These are phyloP conservation scores for Cynodonichthys magdalenae DNA, from an alignment of 2,797 vertebrate species.

Conservation along the genomic window DNA sequence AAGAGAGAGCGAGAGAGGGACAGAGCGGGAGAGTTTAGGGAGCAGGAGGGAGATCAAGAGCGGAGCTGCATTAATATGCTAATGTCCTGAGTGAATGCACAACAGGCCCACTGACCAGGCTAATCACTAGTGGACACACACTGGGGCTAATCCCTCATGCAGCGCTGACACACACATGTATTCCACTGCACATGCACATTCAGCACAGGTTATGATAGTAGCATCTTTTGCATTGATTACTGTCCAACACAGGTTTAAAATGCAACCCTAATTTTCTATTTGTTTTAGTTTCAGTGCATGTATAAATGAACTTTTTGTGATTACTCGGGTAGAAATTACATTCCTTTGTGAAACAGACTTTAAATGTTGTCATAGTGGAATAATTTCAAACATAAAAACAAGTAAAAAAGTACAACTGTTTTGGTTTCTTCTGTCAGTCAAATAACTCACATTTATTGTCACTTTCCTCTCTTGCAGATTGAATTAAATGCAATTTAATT, in stretches of 20 bases:
- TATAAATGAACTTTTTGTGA: too few relatives aligned
- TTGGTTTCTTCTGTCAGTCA: background rate
- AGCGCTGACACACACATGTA: constrained; percentile 32
- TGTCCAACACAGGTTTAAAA: constrained; percentile 18
- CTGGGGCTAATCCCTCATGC: constrained; percentile 77
- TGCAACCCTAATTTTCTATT: background rate
- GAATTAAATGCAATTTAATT: background rate
- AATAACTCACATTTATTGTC: background rate
- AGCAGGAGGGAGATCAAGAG: constrained; percentile 75
- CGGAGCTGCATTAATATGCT: constrained; percentile 84
- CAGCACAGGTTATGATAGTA: constrained; percentile 39
- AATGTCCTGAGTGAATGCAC: constrained; percentile 81
- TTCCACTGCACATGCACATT: constrained; percentile 28
- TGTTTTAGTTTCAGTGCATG: too few relatives aligned
- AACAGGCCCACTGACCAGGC: constrained; percentile 85
- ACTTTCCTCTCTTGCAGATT: background rate
- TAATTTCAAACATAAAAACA: background rate
- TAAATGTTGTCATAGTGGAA: background rate
- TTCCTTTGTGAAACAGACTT: background rate
- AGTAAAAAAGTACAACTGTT: background rate
- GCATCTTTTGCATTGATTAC: constrained; percentile 21
- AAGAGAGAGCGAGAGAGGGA: constrained; percentile 42
- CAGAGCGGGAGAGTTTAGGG: constrained; percentile 51
- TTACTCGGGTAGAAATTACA: too few relatives aligned
- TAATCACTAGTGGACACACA: constrained; percentile 85